Percentiles rank a stretch among this genome's conserved stretches.
Evolutionary conservation across 2,113 vertebrate genomes (phyloP).

Genomic region (Apteryx owenii): DNA sequence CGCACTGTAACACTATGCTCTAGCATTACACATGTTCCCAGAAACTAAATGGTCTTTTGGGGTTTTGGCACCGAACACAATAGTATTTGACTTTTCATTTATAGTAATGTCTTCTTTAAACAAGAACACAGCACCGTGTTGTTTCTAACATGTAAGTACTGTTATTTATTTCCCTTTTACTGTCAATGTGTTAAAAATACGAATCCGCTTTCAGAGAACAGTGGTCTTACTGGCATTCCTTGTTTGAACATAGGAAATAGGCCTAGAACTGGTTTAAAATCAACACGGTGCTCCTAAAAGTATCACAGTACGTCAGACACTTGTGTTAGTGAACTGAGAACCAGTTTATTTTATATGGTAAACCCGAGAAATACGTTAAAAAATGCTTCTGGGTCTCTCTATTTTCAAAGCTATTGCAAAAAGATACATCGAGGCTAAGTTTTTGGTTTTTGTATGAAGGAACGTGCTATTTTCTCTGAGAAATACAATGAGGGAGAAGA

Average conservation of each 20-base stretch:
- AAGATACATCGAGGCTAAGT: rapidly evolving
- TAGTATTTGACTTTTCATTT: neutral
- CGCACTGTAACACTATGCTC: neutral
- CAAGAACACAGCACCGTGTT: neutral
- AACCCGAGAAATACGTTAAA: neutral
- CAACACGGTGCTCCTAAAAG: neutral
- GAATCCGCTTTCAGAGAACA: neutral
- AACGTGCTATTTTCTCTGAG: neutral
- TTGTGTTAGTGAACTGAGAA: neutral
- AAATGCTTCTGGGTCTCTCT: neutral
- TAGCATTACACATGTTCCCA: neutral
- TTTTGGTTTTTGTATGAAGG: rapidly evolving
- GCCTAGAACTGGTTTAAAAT: neutral
- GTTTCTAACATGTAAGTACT: rapidly evolving
- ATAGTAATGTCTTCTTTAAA: neutral
- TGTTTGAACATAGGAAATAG: neutral
- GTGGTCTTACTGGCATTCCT: neutral
- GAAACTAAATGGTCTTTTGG: neutral
- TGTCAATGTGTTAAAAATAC: neutral
- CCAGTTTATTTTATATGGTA: rapidly evolving
- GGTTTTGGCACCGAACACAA: neutral
- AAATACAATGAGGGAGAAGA: rapidly evolving
- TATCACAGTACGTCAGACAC: neutral
- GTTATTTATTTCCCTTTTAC: neutral
- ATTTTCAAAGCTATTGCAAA: neutral